These are phyloP conservation scores for Mimumesa dahlbomi DNA, from an alignment of 2,888 invertebrate species.

Conservation along the genomic window DNA sequence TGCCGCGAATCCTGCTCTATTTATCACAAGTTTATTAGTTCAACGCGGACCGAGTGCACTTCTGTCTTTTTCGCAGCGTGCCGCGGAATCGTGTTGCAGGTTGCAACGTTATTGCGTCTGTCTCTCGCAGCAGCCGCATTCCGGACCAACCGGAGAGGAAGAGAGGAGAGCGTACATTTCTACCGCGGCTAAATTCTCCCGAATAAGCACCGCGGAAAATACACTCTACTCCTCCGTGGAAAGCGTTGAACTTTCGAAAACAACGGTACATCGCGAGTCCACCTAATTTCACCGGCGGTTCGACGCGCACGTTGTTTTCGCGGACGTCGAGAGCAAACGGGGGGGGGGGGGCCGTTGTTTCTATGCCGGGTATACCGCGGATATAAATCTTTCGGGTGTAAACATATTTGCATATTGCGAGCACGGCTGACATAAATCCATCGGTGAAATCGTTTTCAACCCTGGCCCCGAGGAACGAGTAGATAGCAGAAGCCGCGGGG, in stretches of 20 bases:
- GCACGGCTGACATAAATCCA: conserved; percentile 5
- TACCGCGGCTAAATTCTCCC: background rate
- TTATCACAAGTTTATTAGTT: conserved; percentile 12
- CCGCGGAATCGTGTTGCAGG: background rate
- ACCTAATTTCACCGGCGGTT: conserved; percentile 29
- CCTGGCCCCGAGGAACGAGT: background rate
- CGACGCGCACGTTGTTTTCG: conserved; percentile 13
- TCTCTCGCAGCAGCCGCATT: conserved; percentile 9
- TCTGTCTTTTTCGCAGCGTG: conserved; percentile 2
- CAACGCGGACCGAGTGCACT: conserved; percentile 6
- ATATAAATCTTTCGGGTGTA: conserved; percentile 39
- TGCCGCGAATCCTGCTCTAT: conserved; percentile 8
- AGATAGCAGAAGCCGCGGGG: too few species aligned
- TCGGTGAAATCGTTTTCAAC: conserved; percentile 1
- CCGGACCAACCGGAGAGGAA: conserved; percentile 22
- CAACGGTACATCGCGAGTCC: conserved; percentile 13
- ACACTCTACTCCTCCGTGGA: too few species aligned
- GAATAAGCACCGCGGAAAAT: background rate
- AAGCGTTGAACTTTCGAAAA: conserved; percentile 10
- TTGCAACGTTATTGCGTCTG: conserved; percentile 4
- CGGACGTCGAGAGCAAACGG: conserved; percentile 7
- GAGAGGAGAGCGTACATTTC: too few species aligned
- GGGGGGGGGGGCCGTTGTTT: background rate
- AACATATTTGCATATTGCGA: conserved; percentile 33
- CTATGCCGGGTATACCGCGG: background rate